A percentile compares a stretch with the other conserved stretches of the same genome.
Evolutionary conservation across 2,113 vertebrate species (phyloP).

Genomic region (Hyperopisus bebe): DNA sequence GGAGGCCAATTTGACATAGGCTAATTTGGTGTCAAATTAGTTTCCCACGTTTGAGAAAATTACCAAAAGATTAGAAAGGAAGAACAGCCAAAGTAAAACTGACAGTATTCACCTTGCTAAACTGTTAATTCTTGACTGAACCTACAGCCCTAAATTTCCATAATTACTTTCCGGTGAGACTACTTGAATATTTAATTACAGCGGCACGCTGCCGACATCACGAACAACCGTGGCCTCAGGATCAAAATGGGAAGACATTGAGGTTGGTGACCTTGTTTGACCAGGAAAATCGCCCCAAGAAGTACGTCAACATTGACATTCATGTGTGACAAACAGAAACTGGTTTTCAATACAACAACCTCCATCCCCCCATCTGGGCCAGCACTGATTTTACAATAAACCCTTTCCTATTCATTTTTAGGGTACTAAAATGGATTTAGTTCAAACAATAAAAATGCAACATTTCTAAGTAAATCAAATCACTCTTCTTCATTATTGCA

Average conservation of each 20-base stretch:
- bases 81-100: neutral
- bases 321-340: neutral
- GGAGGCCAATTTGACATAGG: neutral
- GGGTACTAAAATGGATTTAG: neutral
- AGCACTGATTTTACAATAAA: neutral
- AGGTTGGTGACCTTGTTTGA: neutral
- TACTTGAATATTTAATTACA: slow-evolving; percentile 11
- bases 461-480: neutral
- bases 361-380: neutral
- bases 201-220: neutral
- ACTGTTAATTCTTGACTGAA: neutral
- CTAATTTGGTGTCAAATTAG: slow-evolving; percentile 4
- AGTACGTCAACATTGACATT: neutral
- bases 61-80: neutral
- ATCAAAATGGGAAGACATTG: neutral
- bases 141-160: slow-evolving; percentile 1
- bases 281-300: neutral
- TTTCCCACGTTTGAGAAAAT: neutral
- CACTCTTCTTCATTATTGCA: neutral
- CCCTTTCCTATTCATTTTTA: neutral
- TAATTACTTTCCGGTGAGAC: slow-evolving; percentile 8
- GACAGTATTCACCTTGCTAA: slow-evolving; percentile 2
- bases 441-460: neutral
- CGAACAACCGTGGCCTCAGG: neutral
- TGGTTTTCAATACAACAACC: neutral